phyloP scores from a whole-genome alignment of 2,888 invertebrate genomes.

The Synergus itoensis region DNA sequence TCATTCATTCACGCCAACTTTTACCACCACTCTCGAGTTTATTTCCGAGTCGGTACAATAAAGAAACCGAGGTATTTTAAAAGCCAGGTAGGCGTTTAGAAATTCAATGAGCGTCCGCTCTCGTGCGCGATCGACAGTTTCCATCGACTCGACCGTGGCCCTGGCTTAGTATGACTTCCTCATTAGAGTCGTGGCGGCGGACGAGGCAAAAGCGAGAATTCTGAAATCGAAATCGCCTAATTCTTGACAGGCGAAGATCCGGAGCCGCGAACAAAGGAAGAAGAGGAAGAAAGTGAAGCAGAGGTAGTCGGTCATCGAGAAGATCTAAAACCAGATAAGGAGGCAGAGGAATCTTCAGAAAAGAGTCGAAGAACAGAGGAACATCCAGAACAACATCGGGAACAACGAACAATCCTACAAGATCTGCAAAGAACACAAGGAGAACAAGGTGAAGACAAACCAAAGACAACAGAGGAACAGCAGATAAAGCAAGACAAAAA shows the following conservation, averaged over 20 bases:
- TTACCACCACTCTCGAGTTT: conserved; percentile 25
- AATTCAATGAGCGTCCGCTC: conserved; percentile 34
- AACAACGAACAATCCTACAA: no score
- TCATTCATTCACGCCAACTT: conserved; percentile 3
- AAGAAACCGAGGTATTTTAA: conserved; percentile 19
- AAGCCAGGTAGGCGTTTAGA: conserved; percentile 28
- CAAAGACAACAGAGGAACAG: no score
- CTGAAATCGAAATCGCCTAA: conserved; percentile 32
- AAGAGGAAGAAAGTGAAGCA: not conserved
- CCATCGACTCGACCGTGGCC: conserved; percentile 32
- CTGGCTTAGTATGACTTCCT: conserved; percentile 47
- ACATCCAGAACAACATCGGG: not conserved
- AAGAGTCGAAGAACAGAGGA: not conserved
- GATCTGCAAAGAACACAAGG: no score
- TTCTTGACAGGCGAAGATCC: conserved; percentile 46
- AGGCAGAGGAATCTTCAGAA: no score
- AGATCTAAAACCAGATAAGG: no score
- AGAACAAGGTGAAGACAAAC: no score
- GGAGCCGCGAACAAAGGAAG: not conserved
- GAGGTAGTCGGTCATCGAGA: not conserved
- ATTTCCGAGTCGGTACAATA: conserved; percentile 18
- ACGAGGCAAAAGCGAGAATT: conserved; percentile 49
- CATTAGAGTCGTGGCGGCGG: conserved; percentile 55
- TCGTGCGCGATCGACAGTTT: conserved; percentile 31
- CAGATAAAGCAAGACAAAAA: not conserved